Percentiles rank a stretch among this genome's conserved stretches.
Conservation (phyloP, 2,888 invertebrate species). For the Drosophila basisetae region DNA sequence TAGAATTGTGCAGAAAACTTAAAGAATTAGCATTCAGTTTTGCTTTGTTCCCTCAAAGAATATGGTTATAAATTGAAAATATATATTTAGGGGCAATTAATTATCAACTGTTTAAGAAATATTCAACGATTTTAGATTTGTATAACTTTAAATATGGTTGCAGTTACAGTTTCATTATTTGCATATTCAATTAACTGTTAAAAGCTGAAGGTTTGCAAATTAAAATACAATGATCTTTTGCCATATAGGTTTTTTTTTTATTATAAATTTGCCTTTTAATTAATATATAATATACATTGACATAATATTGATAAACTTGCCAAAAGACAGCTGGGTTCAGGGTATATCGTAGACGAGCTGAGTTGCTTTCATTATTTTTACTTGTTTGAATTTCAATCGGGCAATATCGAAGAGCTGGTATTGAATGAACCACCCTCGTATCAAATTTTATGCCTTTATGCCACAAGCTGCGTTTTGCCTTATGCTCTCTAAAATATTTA, state of each 20-base stretch:
- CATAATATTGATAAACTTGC: background rate
- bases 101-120: background rate
- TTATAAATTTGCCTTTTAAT: background rate
- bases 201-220: background rate
- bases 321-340: background rate
- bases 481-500: slow-evolving; percentile 24
- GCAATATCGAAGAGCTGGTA: background rate
- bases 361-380: background rate
- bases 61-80: background rate
- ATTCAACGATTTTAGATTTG: background rate
- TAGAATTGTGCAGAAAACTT: background rate
- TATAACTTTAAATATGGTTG: background rate
- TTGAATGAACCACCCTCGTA: slow-evolving; percentile 11
- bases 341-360: background rate
- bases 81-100: background rate
- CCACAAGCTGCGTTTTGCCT: slow-evolving; percentile 24
- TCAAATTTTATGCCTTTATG: background rate
- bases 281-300: background rate
- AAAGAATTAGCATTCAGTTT: background rate
- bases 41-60: background rate
- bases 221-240: background rate
- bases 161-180: background rate
- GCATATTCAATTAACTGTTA: background rate
- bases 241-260: background rate
- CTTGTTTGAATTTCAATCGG: no score